Evolutionary conservation across 2,888 invertebrate species (phyloP), one percentile per base, ranked within the genome.

Genomic region (Dolomedes plantarius): DNA sequence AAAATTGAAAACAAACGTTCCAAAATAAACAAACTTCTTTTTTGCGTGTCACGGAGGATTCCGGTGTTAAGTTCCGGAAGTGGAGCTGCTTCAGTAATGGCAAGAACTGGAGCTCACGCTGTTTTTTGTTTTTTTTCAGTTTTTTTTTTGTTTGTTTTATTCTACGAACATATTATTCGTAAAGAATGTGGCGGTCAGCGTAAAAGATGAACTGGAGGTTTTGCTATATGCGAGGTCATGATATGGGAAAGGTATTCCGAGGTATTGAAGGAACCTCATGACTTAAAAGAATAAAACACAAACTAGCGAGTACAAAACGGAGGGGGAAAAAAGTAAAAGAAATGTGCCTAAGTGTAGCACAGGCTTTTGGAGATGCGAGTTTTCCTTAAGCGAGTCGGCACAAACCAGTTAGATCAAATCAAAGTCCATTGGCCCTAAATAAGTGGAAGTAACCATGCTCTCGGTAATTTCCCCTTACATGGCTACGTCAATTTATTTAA

Each of bases 391-490:
- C 67, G 28, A 36, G 32, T 46, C 32, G 27, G 32, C 46, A 80
- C 41, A 79, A 80, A 73, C 80, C 67, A 50, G 73, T 50, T 73
- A 65, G 19, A 29, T 31, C 32, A 80, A 73, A 80, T 73, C 32
- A 65, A 80, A 80, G 72, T 80, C 72, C 73, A 67, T 67, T 80
- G 67, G 73, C 67, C 64, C 64, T 50, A 32, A 41, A 6, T 46
- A 46, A 46, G 16, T 46, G 16, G 46, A 13, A 46, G 16, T 16
- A 46, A 16, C 46, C 16, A 46, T 16, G 16, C 46, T 46, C 16
- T 16, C 16, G 16, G 16, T 46, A 46, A 36, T 11, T 36, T n/a
- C 36, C 11, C 36, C 6, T 46, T 16, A 46, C 13, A 2, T 46
- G 16, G 2, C 16, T 46, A 46, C 36, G 9, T 9, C 5, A 9